Conservation (phyloP, 2,888 invertebrate genomes). For the Oscheius sp. region DNA sequence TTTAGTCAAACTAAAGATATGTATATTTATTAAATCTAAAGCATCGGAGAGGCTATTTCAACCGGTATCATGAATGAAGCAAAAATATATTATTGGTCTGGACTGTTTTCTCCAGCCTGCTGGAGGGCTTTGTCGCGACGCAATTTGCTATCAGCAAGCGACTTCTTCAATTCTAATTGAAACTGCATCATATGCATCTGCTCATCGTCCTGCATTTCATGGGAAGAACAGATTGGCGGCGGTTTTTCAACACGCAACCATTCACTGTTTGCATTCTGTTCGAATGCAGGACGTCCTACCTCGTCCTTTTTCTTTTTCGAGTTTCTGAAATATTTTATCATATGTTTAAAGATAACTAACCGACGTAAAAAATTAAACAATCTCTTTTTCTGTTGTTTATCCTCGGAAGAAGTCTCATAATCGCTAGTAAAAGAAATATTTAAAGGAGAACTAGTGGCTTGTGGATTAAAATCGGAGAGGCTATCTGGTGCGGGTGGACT, state of each 20-base stretch:
- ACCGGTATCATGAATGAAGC: constrained; percentile 8
- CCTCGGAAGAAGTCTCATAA: constrained; percentile 12
- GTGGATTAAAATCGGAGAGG: constrained; percentile 4
- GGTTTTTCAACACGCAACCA: constrained; percentile 23
- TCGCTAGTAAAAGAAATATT: constrained; percentile 10
- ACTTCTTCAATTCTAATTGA: constrained; percentile 6
- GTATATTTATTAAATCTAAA: too few relatives aligned
- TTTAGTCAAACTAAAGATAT: too few relatives aligned
- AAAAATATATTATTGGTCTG: neutral
- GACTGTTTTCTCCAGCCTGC: neutral
- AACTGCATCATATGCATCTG: constrained; percentile 12
- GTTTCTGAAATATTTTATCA: neutral
- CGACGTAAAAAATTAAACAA: constrained; percentile 21
- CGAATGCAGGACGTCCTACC: constrained; percentile 11
- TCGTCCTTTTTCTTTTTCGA: constrained; percentile 25
- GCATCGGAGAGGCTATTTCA: too few relatives aligned
- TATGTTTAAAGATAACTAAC: constrained; percentile 3
- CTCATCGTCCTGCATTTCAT: neutral
- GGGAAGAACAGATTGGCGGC: neutral
- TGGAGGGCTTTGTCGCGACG: constrained; percentile 9
- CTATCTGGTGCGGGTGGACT: constrained; percentile 13
- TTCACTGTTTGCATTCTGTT: constrained; percentile 26
- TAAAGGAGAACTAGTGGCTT: constrained; percentile 7
- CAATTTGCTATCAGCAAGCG: constrained; percentile 18
- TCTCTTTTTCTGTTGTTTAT: neutral